Percentiles rank a stretch among this genome's conserved stretches.
Conservation (phyloP, 2,888 invertebrate species). For the Megalurothrips usitatus region DNA sequence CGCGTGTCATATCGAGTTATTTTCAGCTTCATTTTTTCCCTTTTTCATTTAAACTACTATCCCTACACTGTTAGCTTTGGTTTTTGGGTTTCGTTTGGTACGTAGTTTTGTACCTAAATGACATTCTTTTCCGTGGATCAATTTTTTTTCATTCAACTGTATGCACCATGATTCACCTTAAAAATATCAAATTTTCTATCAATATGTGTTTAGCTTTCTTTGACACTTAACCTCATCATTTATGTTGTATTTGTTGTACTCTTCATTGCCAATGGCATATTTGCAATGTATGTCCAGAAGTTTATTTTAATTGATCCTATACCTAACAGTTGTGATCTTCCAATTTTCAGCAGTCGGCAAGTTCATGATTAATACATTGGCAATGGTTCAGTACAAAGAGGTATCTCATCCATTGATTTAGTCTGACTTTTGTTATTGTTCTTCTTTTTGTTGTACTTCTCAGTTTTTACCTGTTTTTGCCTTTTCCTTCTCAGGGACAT, state of each 20-base stretch:
- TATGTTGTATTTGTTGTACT: neutral
- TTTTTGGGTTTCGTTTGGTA: neutral
- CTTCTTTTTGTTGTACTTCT: neutral
- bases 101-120: neutral
- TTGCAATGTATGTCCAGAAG: neutral
- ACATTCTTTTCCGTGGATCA: neutral
- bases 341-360: too few relatives aligned
- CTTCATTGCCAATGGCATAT: neutral
- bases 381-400: too few relatives aligned
- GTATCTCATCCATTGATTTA: neutral
- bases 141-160: neutral
- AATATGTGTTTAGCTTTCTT: neutral
- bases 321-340: too few relatives aligned
- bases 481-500: neutral
- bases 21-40: neutral
- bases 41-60: too few relatives aligned
- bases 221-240: constrained; percentile 12
- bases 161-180: neutral
- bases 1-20: neutral
- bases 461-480: neutral
- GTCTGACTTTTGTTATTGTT: neutral
- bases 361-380: too few relatives aligned
- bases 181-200: neutral
- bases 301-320: neutral
- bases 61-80: neutral